Conservation (phyloP, 2,113 vertebrate genomes). For the Leiothrix lutea region DNA sequence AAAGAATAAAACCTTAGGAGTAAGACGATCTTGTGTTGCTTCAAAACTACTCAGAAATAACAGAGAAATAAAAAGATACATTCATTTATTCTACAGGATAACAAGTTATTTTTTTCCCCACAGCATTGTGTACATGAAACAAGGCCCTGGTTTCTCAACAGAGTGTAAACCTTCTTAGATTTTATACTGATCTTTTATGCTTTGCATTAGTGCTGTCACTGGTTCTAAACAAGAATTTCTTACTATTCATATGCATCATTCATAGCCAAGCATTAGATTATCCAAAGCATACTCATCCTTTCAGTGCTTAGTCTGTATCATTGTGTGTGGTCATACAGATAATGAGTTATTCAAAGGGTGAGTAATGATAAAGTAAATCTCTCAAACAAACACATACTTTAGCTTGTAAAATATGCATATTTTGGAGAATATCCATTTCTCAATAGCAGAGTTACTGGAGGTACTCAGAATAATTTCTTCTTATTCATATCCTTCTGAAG, state of each 20-base stretch:
- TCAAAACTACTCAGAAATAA: neutral
- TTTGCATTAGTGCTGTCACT: neutral
- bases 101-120: neutral
- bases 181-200: neutral
- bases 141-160: neutral
- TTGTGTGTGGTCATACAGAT: neutral
- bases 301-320: neutral
- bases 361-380: neutral
- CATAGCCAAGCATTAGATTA: neutral
- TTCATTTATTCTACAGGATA: neutral
- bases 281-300: neutral
- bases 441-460: neutral
- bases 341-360: neutral
- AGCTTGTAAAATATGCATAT: neutral
- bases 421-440: conserved; percentile 1
- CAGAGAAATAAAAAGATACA: neutral
- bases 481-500: neutral
- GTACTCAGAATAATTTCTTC: neutral
- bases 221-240: neutral
- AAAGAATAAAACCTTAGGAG: neutral
- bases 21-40: neutral
- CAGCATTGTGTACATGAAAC: neutral
- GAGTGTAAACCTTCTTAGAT: neutral
- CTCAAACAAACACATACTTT: neutral
- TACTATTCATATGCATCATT: neutral